Evolutionary conservation across 2,113 vertebrate genomes (phyloP).

Genomic region (Alethe diademata): DNA sequence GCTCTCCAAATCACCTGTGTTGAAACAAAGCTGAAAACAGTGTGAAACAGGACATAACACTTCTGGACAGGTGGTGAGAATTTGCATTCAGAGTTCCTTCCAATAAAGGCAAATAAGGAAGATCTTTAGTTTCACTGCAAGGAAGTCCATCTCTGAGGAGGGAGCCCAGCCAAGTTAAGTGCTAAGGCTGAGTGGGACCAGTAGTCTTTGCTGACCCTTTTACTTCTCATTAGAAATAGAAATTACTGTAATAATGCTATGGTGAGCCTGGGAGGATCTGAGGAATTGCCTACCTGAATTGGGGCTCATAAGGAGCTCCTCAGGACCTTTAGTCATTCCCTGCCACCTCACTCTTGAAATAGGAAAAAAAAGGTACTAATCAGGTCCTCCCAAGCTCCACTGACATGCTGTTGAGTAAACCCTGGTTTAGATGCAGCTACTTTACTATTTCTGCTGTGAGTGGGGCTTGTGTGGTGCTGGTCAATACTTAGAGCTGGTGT

Average conservation of each 20-base stretch:
- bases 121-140: neutral
- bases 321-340: neutral
- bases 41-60: neutral
- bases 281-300: neutral
- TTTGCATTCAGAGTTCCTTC: neutral
- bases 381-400: neutral
- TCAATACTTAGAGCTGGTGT: rapidly evolving
- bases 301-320: neutral
- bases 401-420: neutral
- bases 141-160: neutral
- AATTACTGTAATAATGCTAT: neutral
- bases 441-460: neutral
- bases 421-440: neutral
- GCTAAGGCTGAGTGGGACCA: neutral
- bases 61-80: neutral
- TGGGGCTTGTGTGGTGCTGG: neutral
- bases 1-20: neutral
- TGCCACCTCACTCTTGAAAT: neutral
- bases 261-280: neutral
- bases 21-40: neutral
- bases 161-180: neutral
- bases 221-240: neutral
- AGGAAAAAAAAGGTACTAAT: neutral
- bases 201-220: neutral
- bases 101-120: neutral